phyloP scores from a whole-genome alignment of 1,140 invertebrate species.

The Eueides isabella region DNA sequence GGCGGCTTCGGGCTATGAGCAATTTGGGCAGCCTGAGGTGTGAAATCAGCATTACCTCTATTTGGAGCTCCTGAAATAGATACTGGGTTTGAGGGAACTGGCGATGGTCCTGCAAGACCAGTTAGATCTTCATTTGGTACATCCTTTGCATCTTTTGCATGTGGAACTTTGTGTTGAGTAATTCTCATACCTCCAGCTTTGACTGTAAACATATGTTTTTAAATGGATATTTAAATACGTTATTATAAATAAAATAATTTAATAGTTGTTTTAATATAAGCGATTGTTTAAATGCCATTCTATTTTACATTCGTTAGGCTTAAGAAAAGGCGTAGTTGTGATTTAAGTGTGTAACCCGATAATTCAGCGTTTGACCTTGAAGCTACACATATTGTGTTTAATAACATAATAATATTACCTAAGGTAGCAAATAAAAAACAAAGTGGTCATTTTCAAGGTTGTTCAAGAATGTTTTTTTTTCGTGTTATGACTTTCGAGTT shows the following conservation, averaged over 20 bases:
- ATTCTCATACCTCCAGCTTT: slow-evolving; percentile 96
- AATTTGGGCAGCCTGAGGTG: slow-evolving; percentile 92
- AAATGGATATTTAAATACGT: not conserved
- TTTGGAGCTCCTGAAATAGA: slow-evolving; percentile 90
- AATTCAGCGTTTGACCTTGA: slow-evolving; percentile 52
- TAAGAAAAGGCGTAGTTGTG: not conserved
- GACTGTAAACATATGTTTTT: slow-evolving; percentile 82
- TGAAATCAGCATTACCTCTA: slow-evolving; percentile 93
- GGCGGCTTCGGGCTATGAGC: slow-evolving; percentile 89
- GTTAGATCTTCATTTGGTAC: slow-evolving; percentile 73
- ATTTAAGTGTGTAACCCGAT: not conserved
- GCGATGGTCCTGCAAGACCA: slow-evolving; percentile 77
- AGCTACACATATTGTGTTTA: slow-evolving; percentile 57
- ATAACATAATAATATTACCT: slow-evolving; percentile 48
- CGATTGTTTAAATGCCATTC: not conserved
- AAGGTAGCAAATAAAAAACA: slow-evolving; percentile 26
- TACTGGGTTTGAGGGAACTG: slow-evolving; percentile 88
- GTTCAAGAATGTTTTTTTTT: slow-evolving; percentile 5
- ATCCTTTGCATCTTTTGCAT: slow-evolving; percentile 84
- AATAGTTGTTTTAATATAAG: not conserved
- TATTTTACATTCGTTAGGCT: not conserved
- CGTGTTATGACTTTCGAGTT: not conserved
- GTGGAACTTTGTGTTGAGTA: slow-evolving; percentile 91
- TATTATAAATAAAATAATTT: too few relatives aligned
- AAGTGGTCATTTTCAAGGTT: slow-evolving; percentile 30